Conservation (phyloP, 1,140 invertebrate species). For the Cyrtorhinus lividipennis region DNA sequence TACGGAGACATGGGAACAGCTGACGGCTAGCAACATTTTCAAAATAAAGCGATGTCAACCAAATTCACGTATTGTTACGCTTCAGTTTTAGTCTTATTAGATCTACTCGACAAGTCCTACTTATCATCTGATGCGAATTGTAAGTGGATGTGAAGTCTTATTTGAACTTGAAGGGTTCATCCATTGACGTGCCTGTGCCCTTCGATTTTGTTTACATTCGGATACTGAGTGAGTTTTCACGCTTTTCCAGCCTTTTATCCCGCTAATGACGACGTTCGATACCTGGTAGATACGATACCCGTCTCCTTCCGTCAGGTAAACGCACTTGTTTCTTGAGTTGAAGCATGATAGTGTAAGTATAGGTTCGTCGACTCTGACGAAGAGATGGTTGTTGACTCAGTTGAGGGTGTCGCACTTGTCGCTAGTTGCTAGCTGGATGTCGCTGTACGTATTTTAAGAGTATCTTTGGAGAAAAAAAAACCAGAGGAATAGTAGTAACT, state of each 20-base stretch:
- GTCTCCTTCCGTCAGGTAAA: conserved; percentile 40
- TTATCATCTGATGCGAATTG: conserved; percentile 3
- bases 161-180: too few relatives aligned
- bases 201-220: neutral
- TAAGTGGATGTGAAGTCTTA: too few relatives aligned
- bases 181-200: neutral
- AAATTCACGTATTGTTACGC: conserved; percentile 11
- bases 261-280: conserved; percentile 50
- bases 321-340: conserved; percentile 21
- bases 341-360: too few relatives aligned
- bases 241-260: conserved; percentile 47
- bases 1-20: neutral
- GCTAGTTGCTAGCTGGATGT: too few relatives aligned
- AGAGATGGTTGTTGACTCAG: too few relatives aligned
- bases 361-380: too few relatives aligned
- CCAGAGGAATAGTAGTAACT: too few relatives aligned
- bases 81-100: conserved; percentile 15
- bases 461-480: too few relatives aligned
- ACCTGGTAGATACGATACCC: conserved; percentile 45
- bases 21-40: neutral
- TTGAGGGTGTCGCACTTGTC: too few relatives aligned
- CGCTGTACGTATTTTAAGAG: too few relatives aligned
- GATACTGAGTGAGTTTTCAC: neutral
- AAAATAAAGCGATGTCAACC: conserved; percentile 3
- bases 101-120: conserved; percentile 3